Evolutionary conservation across 2,797 vertebrate species (phyloP).

Genomic region (Urophycis tenuis): DNA sequence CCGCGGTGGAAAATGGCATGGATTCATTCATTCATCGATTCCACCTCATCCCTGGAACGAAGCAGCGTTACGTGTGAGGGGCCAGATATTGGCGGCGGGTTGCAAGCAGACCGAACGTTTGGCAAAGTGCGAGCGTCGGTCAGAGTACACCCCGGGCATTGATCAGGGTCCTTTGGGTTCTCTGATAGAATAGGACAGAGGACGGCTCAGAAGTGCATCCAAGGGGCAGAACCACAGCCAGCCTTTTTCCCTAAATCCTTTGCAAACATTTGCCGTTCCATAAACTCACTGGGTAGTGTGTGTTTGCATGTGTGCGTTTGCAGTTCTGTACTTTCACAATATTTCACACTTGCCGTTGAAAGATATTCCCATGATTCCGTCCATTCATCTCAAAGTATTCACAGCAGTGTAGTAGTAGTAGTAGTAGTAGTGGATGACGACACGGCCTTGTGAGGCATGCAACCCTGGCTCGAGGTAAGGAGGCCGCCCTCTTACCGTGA

Average conservation of each 20-base stretch:
- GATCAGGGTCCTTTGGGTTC: conserved; percentile 6
- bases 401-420: neutral
- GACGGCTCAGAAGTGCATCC: neutral
- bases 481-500: conserved; percentile 21
- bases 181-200: neutral
- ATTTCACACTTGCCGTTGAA: neutral
- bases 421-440: neutral
- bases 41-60: conserved; percentile 36
- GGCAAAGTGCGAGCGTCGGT: conserved; percentile 17
- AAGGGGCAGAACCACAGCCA: neutral
- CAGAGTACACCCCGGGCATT: conserved; percentile 8
- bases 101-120: conserved; percentile 16
- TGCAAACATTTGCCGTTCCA: neutral
- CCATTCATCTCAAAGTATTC: neutral
- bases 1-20: conserved; percentile 58
- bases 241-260: neutral
- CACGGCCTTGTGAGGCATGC: neutral
- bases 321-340: neutral
- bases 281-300: neutral
- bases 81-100: conserved; percentile 16
- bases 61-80: conserved; percentile 27
- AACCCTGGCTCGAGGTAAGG: conserved; percentile 5
- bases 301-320: neutral
- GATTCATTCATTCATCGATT: conserved; percentile 61
- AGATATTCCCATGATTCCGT: neutral